Evolutionary conservation across 2,113 vertebrate genomes (phyloP), one percentile per base, ranked within the genome.

Genomic region (Etheostoma spectabile): DNA sequence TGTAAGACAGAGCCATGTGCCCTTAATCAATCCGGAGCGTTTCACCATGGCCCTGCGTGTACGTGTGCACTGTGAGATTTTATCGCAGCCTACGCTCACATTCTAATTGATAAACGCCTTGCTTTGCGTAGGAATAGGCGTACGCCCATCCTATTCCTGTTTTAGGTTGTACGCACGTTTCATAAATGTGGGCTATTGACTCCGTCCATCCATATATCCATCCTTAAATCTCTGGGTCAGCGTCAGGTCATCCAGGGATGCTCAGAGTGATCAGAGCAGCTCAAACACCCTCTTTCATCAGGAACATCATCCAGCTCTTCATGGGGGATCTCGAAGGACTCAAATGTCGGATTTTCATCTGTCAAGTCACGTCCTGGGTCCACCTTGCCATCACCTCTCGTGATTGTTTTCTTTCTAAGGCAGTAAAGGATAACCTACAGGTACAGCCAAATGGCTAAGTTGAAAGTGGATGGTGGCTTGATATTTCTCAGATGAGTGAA

Each of bases 251-350:
- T 59, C 22, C 42, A 48, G 38, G 10, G 62, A 27, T 8, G 22
- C 49, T 69, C 57, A 56, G 27, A 55, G n/a, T 66, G 49, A 79
- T 33, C 30, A 48, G 46, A 78, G 74, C 56, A 22, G 42, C 30
- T 52, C 63, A 70, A 60, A 72, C 49, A 30, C 55, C 56, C 49
- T 82, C 67, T 67, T 63, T 79, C 46, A 80, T 82, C 74, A 38
- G 35, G 6, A 56, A 56, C 38, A 60, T 60, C 70, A 66, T 68
- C 8, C 16, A 69, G 70, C 56, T 55, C n/a, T 64, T 62, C 51
- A 61, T 49, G 12, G n/a, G 65, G 46, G 74, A 66, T 62, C 30
- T 59, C n/a, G 48, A 53, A 56, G 60, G 51, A 51, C 62, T 77
- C 52, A 52, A 35, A 51, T 49, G 35, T 76, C 64, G 55, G 35